phyloP scores from a whole-genome alignment of 1,140 invertebrate genomes.

The Macrostomum lignano region DNA sequence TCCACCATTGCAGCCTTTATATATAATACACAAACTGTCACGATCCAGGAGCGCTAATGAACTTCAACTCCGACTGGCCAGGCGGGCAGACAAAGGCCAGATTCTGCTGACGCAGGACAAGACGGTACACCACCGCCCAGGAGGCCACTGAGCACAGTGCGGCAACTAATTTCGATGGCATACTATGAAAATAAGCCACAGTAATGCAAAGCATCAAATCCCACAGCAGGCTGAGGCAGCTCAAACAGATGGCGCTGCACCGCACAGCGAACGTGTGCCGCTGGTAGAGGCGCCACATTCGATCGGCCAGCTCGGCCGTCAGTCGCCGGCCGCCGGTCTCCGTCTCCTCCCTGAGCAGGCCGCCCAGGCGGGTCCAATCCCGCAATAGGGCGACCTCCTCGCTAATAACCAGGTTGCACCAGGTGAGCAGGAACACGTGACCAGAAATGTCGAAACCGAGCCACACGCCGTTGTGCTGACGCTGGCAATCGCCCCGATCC shows the following conservation, averaged over 20 bases:
- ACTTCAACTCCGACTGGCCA: too few relatives aligned
- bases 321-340: conserved; percentile 32
- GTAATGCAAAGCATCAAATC: conserved; percentile 65
- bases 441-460: conserved; percentile 74
- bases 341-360: conserved; percentile 38
- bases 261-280: conserved; percentile 52
- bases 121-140: too few relatives aligned
- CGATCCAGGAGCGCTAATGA: too few relatives aligned
- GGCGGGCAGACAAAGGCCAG: too few relatives aligned
- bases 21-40: too few relatives aligned
- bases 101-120: too few relatives aligned
- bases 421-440: conserved; percentile 71
- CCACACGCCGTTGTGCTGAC: conserved; percentile 33
- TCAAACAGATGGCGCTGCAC: conserved; percentile 37
- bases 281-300: conserved; percentile 16
- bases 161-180: conserved; percentile 70
- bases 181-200: conserved; percentile 67
- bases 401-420: conserved; percentile 55
- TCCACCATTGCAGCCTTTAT: too few relatives aligned
- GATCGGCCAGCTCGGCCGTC: conserved; percentile 11
- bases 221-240: conserved; percentile 52
- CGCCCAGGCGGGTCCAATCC: conserved; percentile 55
- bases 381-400: conserved; percentile 59
- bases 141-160: conserved; percentile 49
- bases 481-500: conserved; percentile 11